Conservation (phyloP, 1,140 invertebrate species). For the Dermatophagoides farinae region DNA sequence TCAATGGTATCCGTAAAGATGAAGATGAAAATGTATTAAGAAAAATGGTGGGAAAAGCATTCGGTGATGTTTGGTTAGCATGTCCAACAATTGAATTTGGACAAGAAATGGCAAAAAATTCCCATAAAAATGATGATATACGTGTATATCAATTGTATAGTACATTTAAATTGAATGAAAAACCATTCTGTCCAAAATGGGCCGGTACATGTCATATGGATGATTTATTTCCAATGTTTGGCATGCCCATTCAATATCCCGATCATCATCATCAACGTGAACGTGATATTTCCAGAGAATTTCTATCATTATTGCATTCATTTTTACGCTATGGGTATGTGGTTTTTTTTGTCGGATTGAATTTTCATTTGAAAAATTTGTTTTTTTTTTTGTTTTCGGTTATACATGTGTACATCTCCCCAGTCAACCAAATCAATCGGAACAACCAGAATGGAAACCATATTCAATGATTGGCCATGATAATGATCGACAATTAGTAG, state of each 20-base stretch:
- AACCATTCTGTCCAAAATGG: not conserved
- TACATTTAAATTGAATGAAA: not conserved
- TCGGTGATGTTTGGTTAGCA: not conserved
- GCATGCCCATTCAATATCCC: not conserved
- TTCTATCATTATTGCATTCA: not conserved
- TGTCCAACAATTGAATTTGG: not conserved
- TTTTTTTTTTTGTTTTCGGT: no score
- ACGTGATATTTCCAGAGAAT: not conserved
- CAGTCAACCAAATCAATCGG: not conserved
- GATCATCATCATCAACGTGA: not conserved
- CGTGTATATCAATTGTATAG: not conserved
- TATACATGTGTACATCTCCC: no score
- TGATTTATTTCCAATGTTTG: not conserved
- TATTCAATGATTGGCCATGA: not conserved
- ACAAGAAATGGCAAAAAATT: not conserved
- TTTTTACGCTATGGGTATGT: not conserved
- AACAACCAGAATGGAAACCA: not conserved
- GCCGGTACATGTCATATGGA: not conserved
- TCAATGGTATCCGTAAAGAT: not conserved
- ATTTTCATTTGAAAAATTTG: not conserved
- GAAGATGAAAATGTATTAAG: not conserved
- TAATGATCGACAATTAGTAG: not conserved
- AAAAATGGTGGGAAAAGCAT: not conserved
- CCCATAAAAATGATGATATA: not conserved
- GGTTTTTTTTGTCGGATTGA: no score